Evolutionary conservation across 1,140 invertebrate species (phyloP), one percentile per base, ranked within the genome.

Genomic region (Hylyphantes graminicola): DNA sequence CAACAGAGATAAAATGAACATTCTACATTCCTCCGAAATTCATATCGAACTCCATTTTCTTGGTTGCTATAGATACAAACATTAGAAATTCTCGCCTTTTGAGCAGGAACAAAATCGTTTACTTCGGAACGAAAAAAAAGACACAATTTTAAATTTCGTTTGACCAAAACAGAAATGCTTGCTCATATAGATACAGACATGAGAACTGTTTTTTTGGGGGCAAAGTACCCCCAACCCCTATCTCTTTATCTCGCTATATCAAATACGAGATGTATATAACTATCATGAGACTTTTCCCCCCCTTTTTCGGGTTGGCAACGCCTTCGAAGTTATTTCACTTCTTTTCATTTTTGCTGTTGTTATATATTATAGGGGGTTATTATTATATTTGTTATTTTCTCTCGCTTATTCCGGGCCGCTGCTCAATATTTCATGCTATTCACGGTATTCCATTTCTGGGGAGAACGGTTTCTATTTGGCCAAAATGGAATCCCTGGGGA

Each of bases 381-480:
- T 82, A 82, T 75, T 82, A 82, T 82, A 70, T 51, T 76, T 76
- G 50, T 80, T 80, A 80, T 80, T 80, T 48, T 80, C 15, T 48
- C 53, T 10, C 59, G 55, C 70, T 82, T 82, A 82, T 82, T 82
- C 61, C 55, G 35, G 70, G 80, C 80, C 80, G 74, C 70, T 35
- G 51, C 70, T 82, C 80, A 82, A 82, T 82, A 82, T 82, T 82
- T 82, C 80, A 82, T 82, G 80, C 80, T 50, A 74, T 82, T 82
- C 80, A 82, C 80, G 80, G 61, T 75, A 74, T 74, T 82, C 70
- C 80, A 82, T 82, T 82, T 75, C 80, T 78, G 64, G 57, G 61
- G 35, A 72, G 55, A 82, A 63, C 68, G 57, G 70, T 82, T 82
- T 82, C 80, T 75, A 82, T 82, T 82, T 74, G 80, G 70, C 80